Base-by-base conservation (phyloP, 2,113 vertebrate species). In the Syngnathoides biaculeatus region DNA sequence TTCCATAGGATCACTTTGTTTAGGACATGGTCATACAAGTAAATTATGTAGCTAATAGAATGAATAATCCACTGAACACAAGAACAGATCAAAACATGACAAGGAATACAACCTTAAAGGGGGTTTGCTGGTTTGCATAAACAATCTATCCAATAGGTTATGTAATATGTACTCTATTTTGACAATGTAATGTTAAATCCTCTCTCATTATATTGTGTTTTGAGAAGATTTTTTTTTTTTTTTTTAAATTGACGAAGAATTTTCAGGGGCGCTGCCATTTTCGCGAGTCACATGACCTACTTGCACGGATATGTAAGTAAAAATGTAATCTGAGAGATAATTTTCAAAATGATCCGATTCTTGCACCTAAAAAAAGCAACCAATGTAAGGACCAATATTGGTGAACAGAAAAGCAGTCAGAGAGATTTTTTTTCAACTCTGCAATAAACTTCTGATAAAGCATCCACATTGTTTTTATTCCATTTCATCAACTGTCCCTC, bases 401-500 rank as follows among this genome's bases (percentile, higher is more conserved):
- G 9, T 26, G 1, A 45, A 27, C 66, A 60, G 9, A 9, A 30
- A 13, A 61, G n/a, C 38, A 22, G n/a, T 38, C 30, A 20, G 47
- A 52, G 65, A 43, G 24, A 45, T 24, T 60, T 56, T 65, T 65
- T 26, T 12, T 42, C 42, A 64, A 8, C 43, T 38, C 17, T 10
- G 65, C 59, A 48, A 55, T 40, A 65, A 63, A 43, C 22, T 43
- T 59, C 4, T 62, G 24, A n/a, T 38, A n/a, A 56, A 47, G 42
- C 38, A 43, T 58, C 52, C 17, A 11, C 17, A 17, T 63, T 42
- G 14, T 26, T 4, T 62, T 38, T 27, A 57, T 35, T 7, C n/a
- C 11, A 38, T 71, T 66, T 52, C 50, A 63, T 38, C 35, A 45
- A 38, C 62, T 35, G 7, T 64, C 50, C 59, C 45, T 55, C 35